Evolutionary conservation across 92 coral and sea anemone species (phyloP), one percentile per base, ranked within the genome.

Genomic region (Phenganax marumi): DNA sequence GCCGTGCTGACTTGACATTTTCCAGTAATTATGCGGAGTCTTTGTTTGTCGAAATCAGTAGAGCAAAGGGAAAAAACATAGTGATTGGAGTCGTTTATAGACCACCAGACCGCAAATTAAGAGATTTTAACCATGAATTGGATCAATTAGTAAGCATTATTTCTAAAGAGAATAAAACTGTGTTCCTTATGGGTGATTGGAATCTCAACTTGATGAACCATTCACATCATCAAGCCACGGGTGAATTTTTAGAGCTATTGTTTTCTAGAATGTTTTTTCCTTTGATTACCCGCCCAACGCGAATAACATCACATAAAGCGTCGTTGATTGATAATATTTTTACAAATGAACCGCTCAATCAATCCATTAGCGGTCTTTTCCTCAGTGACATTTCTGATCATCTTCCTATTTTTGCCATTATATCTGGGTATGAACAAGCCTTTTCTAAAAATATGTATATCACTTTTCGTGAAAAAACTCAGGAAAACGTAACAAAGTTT

Each of bases 381-480:
- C 73, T 89, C 48, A 70, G 86, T 21, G 88, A 86, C 63, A 75
- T 87, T 26, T 79, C 91, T 10, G 91, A 89, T 60, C 91, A 89
- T 46, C 21, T 89, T 10, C 89, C 91, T 9, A 68, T 90, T 33
- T 90, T 90, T 76, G 76, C 87, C 60, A 57, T 89, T 58, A 66
- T 33, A 33, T 33, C 43, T 33, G 43, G 49, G 13, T 23, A 25
- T 23, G 24, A 75, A 12, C 24, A 75, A 1, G 7, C 64, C 52
- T 17, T 24, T 19, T 7, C 7, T 8, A 24, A 50, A 8, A 24
- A 75, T 18, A 75, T 0, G 61, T 75, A 14, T 50, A 11, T 52
- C 21, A 5, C 52, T 52, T 51, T 52, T 25, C 72, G 80, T 52
- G 26, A 75, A 12, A 51, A 75, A 53, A 14, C 65, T 12, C 50